Base-by-base conservation (phyloP, 2,888 invertebrate genomes). In the Mesorhabditis belari region DNA sequence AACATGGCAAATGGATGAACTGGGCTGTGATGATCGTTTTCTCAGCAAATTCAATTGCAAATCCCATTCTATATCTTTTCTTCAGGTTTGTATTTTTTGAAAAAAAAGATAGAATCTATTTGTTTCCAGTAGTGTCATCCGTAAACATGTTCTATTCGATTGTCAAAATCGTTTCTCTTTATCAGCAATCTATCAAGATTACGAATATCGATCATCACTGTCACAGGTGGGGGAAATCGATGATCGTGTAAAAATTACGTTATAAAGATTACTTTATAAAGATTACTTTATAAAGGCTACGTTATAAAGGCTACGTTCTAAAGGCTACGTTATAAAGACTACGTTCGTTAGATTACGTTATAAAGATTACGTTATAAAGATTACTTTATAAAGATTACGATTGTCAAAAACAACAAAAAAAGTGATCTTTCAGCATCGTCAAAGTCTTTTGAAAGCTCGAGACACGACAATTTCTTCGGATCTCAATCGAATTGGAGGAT, bases 11-110 rank as follows among this genome's bases (percentile, higher is more conserved):
- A 58, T 75, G 75, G 75, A 71, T 74, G 66, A 71, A 68, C 50
- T 75, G 75, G 75, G 68, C 72, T 6, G 73, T 75, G 28, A 73
- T 75, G 75, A 72, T 72, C 5, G 72, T 75, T 21, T 73, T 75
- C 51, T 71, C 73, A 23, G 67, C 71, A 5, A 73, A 73, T 58
- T 75, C 75, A 0, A 71, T 73, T 49, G 73, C 73, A 21, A 75
- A 75, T 59, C 75, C 75, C 6, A 57, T 75, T 6, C 62, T 75
- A 2, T 75, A 73, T 50, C 44, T 73, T 21, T 72, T 64, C 58
- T 75, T 75, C 61, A 71, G 71, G 71, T 70, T n/a, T 35, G 44
- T 35, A 35, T 9, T 35, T 35, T 17, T 51, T 51, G 1, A 51
- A 51, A n/a, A 51, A 51, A n/a, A 52, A 17, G n/a, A 57, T 51